A percentile compares a stretch with the other conserved stretches of the same genome.
Evolutionary conservation across 2,113 vertebrate species (phyloP).

Genomic region (Larimichthys polyactis): DNA sequence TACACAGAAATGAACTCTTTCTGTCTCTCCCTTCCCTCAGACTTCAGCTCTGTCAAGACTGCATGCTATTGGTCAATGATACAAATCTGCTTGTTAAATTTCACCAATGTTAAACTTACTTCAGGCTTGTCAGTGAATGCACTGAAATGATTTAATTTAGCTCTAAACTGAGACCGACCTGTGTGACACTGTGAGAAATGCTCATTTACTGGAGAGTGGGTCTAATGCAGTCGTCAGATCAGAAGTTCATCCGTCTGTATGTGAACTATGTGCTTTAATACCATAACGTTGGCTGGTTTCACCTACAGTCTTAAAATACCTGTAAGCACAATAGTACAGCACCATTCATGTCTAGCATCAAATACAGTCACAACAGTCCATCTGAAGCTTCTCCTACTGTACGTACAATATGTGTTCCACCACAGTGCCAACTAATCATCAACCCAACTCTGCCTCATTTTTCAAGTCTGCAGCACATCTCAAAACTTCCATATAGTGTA

Average conservation of each 20-base stretch:
- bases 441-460: not conserved
- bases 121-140: not conserved
- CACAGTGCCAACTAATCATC: not conserved
- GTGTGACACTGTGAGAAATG: not conserved
- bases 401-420: not conserved
- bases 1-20: too few species aligned
- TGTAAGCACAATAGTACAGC: not conserved
- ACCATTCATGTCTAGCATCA: not conserved
- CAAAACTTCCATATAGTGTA: not conserved
- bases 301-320: not conserved
- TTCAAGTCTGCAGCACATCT: conserved; percentile 1
- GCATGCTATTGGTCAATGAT: not conserved
- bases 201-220: conserved; percentile 5
- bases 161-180: not conserved
- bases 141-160: not conserved
- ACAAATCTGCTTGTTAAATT: not conserved
- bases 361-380: not conserved
- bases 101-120: not conserved
- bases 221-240: not conserved
- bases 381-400: not conserved
- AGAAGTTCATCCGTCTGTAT: not conserved
- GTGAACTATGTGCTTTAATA: not conserved
- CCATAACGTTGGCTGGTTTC: not conserved
- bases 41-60: too few species aligned
- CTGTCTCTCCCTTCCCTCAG: too few species aligned